phyloP scores from a whole-genome alignment of 2,797 vertebrate species.

The Epinephelus coioides region DNA sequence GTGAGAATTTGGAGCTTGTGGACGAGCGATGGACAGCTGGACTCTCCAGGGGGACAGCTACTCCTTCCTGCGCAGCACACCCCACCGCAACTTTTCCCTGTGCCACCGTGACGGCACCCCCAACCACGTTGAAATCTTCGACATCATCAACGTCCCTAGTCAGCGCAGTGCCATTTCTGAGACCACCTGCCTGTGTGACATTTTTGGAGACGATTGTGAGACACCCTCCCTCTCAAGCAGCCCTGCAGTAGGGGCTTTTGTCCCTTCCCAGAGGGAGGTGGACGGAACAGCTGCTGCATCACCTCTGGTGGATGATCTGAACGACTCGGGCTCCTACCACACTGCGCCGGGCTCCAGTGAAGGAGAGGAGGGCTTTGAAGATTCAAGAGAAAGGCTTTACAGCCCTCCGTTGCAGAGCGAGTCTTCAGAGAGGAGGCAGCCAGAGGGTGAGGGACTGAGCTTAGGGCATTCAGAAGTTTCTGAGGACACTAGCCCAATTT shows the following conservation, averaged over 20 bases:
- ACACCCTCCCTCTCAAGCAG: slow-evolving; percentile 79
- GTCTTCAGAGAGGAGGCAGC: slow-evolving; percentile 45
- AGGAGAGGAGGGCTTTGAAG: slow-evolving; percentile 87
- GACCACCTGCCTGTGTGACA: slow-evolving; percentile 89
- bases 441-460: slow-evolving; percentile 39
- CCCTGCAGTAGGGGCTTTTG: slow-evolving; percentile 71
- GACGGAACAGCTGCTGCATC: slow-evolving; percentile 65
- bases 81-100: slow-evolving; percentile 78
- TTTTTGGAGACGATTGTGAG: slow-evolving; percentile 87
- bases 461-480: slow-evolving; percentile 42
- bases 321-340: slow-evolving; percentile 86
- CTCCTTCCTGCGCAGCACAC: slow-evolving; percentile 83
- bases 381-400: slow-evolving; percentile 75
- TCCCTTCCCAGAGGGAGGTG: slow-evolving; percentile 65
- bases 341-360: slow-evolving; percentile 86
- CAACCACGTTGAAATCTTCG: slow-evolving; percentile 87
- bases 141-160: slow-evolving; percentile 84
- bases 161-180: slow-evolving; percentile 85
- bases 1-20: slow-evolving; percentile 75
- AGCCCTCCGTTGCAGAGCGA: slow-evolving; percentile 59
- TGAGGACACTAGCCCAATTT: slow-evolving; percentile 42
- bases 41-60: slow-evolving; percentile 87
- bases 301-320: slow-evolving; percentile 79
- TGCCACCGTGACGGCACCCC: slow-evolving; percentile 84
- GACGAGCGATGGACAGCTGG: slow-evolving; percentile 88